Evolutionary conservation across 2,888 invertebrate species (phyloP).

Genomic region (Amaurobius ferox): DNA sequence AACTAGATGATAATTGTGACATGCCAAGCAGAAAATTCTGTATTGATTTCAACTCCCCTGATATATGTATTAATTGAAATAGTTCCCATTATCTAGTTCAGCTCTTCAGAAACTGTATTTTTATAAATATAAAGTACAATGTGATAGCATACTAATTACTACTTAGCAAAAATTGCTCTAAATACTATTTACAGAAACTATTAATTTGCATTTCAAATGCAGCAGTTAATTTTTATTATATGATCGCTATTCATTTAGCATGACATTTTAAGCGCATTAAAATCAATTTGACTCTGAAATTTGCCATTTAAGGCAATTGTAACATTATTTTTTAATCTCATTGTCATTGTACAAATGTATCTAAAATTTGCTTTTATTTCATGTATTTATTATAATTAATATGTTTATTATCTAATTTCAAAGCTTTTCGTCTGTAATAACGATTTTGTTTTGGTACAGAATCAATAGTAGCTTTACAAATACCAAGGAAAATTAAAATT

Average conservation of each 20-base stretch:
- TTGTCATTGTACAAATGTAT: too few species aligned
- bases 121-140: background rate
- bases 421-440: too few species aligned
- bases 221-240: background rate
- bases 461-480: too few species aligned
- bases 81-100: background rate
- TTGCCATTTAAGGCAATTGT: too few species aligned
- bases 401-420: too few species aligned
- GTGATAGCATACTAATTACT: background rate
- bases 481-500: too few species aligned
- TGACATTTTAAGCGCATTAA: background rate
- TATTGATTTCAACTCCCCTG: background rate
- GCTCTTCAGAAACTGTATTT: background rate
- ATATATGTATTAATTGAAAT: background rate
- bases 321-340: too few species aligned
- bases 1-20: background rate
- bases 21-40: background rate
- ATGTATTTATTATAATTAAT: too few species aligned
- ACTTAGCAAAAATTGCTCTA: background rate
- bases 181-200: background rate
- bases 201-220: conserved; percentile 12
- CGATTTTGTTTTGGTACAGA: too few species aligned
- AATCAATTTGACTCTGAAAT: background rate
- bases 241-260: background rate
- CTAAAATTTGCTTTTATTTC: too few species aligned